Evolutionary conservation across 2,888 invertebrate species (phyloP), one percentile per base, ranked within the genome.

Genomic region (Zaprionus bogoriensis): DNA sequence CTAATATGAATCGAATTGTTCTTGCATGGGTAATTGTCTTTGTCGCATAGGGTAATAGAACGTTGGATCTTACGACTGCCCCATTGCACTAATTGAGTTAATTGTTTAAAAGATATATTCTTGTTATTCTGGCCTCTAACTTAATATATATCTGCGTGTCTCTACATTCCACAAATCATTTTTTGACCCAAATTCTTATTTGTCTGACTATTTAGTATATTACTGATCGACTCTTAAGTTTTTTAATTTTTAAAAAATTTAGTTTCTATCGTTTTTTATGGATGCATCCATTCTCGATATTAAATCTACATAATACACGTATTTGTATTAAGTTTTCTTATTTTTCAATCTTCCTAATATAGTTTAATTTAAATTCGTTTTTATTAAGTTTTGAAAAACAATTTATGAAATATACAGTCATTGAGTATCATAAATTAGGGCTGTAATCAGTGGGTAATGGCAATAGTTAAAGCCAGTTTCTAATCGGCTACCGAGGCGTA

Each of bases 81-180:
- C 1, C 7, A 17, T 1, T 17, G 20, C 27, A 38, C 1, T 19
- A 14, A 36, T 36, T 36, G 17, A 3, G 17, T 9, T 36, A 36
- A 36, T 36, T 36, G 17, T 36, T 36, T 9, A 6, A 17, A 36
- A 36, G 32, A 36, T 57, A 20, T 50, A 57, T 44, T 27, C 30
- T 12, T 36, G 20, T 12, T 55, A 14, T 36, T 19, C 12, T 59
- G 45, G 66, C 41, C 66, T 67, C 25, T 59, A 53, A 67, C 41
- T n/a, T 53, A 38, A 25, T 61, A 12, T 45, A 42, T 48, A 28
- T n/a, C n/a, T 27, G 30, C 3, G 41, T 6, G 22, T n/a, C 14
- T 19, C 20, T 41, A 22, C 47, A 39, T 66, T 47, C 51, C 51
- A 38, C 30, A 39, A 65, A 46, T 52, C 25, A 45, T 19, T 39